phyloP scores from a whole-genome alignment of 2,888 invertebrate species.

The Panopea generosa region DNA sequence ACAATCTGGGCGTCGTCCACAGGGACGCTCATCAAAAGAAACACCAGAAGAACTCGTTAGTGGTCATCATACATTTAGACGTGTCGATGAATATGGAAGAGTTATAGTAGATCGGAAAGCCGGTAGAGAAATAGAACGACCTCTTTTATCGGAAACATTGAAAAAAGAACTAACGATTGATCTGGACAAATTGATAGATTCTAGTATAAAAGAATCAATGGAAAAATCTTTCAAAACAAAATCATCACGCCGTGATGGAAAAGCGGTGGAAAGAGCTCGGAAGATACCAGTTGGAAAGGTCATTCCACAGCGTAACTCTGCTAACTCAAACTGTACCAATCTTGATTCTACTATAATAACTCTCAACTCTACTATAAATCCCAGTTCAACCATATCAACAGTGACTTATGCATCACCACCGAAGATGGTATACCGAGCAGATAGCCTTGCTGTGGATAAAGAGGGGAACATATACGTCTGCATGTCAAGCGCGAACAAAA shows the following conservation, averaged over 20 bases:
- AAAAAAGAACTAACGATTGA: slow-evolving; percentile 40
- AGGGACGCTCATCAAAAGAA: slow-evolving; percentile 10
- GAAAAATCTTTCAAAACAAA: slow-evolving; percentile 12
- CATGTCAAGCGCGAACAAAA: slow-evolving; percentile 50
- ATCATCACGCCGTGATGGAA: slow-evolving; percentile 25
- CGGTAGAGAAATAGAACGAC: slow-evolving; percentile 46
- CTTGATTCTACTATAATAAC: background rate
- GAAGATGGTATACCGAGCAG: slow-evolving; percentile 47
- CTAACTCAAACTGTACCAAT: background rate
- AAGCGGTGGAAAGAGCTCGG: slow-evolving; percentile 53
- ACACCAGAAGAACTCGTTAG: slow-evolving; percentile 21
- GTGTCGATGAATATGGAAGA: slow-evolving; percentile 39
- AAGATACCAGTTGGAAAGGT: slow-evolving; percentile 40
- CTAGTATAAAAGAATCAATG: slow-evolving; percentile 31
- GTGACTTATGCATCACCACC: slow-evolving; percentile 27
- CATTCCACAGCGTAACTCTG: slow-evolving; percentile 11
- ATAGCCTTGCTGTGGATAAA: slow-evolving; percentile 53
- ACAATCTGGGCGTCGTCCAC: background rate
- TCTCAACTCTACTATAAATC: slow-evolving; percentile 29
- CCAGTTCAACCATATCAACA: slow-evolving; percentile 34
- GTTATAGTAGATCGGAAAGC: slow-evolving; percentile 23
- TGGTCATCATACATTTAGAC: slow-evolving; percentile 51
- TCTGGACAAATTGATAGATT: slow-evolving; percentile 25
- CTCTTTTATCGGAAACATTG: slow-evolving; percentile 24
- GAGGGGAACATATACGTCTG: slow-evolving; percentile 54